Evolutionary conservation across 2,113 vertebrate species (phyloP), one percentile per base, ranked within the genome.

Genomic region (Urocolius indicus): DNA sequence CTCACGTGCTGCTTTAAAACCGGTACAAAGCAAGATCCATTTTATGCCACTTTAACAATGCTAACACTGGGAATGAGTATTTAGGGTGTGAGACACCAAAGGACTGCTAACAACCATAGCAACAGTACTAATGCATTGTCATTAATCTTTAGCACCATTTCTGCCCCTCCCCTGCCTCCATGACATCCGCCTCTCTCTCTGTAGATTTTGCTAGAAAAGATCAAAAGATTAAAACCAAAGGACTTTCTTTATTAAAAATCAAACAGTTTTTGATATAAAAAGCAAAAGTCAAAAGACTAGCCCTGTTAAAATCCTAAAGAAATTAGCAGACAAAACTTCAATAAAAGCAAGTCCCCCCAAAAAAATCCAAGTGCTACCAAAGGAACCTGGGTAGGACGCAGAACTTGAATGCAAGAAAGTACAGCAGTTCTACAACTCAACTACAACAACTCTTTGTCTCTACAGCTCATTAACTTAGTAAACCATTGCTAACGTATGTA

Each of bases 401-500:
- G 61, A 84, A 41, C 34, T 45, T 10, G 16, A 86, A 94, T 20
- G 51, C 17, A 84, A 76, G n/a, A 61, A 74, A 52, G 57, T 38
- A 84, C 30, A 88, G 58, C 58, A 49, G 63, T 43, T 58, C 32
- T 71, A 51, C 62, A 24, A 90, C 74, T 61, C 23, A 34, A 91
- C 14, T 32, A 84, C 83, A 86, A 80, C 46, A 72, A 94, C 65
- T 91, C 73, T 93, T 87, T 94, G 87, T 92, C 83, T 94, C 75
- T 90, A 97, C 94, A 97, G 92, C 87, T 97, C 96, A 97, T 97
- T 98, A 97, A 94, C 91, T 95, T 84, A 92, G 94, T 96, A 97
- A 98, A 96, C 82, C 95, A 92, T 90, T 93, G 82, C 89, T 97
- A 97, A 98, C 87, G 55, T 82, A 96, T 52, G 72, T 87, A 96